Evolutionary conservation across 2,113 vertebrate species (phyloP), one percentile per base, ranked within the genome.

Genomic region (Rhagologus leucostigma): DNA sequence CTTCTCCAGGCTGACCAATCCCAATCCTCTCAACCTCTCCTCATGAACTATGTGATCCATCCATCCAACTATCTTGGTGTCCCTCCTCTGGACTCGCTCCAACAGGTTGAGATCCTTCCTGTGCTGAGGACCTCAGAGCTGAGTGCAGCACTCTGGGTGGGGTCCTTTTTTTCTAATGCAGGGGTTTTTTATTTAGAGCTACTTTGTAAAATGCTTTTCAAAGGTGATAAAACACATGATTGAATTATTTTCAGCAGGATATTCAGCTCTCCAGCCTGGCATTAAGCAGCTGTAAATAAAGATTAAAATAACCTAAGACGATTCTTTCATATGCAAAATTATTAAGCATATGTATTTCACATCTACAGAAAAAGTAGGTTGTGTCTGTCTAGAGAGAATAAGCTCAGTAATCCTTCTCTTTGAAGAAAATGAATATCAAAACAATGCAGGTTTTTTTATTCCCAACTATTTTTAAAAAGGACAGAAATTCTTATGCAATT

Each of bases 141-240:
- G 19, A 16, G 33, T 24, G 16, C 16, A 67, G 6, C 20, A 24
- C 1, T 39, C 9, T 11, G 5, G 6, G 16, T 30, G 11, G 3
- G 11, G 3, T 20, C 3, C n/a, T n/a, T 52, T 42, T 65, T 37
- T 12, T 3, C 10, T 19, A 59, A 39, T 9, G 12, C 4, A 39
- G 12, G 4, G 3, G 1, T 3, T 26, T 39, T 74, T 52, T n/a
- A 44, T 41, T 65, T 39, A n/a, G 7, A 46, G 2, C 9, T 60
- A 18, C n/a, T 47, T 78, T 49, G 21, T 23, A 78, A 68, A 84
- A 75, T 26, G 1, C 2, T 63, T 50, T 33, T 53, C 75, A 42
- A 74, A 78, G 35, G 35, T 32, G 8, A 70, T 84, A 87, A 86
- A 57, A 0, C 3, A 1, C 1, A 6, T 29, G 4, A 57, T 0